A percentile compares a stretch with the other conserved stretches of the same genome.
Conservation (phyloP, 2,888 invertebrate species). For the Apamea monoglypha region DNA sequence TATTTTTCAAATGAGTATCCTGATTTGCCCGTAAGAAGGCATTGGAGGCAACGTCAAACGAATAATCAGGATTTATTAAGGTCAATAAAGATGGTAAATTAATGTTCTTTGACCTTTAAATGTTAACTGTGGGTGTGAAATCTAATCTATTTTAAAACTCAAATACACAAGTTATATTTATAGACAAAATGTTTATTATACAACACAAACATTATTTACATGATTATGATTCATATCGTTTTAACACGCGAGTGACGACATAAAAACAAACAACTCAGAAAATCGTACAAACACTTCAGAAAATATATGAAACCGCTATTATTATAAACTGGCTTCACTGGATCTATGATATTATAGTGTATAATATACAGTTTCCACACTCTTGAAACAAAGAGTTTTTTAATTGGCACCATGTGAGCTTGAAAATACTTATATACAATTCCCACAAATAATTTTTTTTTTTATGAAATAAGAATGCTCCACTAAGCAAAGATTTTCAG, state of each 20-base stretch:
- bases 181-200: slow-evolving; percentile 82
- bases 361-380: slow-evolving; percentile 50
- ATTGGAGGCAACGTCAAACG: slow-evolving; percentile 1
- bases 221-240: slow-evolving; percentile 75
- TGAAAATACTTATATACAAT: slow-evolving; percentile 77
- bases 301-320: slow-evolving; percentile 57
- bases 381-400: slow-evolving; percentile 64
- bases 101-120: neutral
- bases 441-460: slow-evolving; percentile 48
- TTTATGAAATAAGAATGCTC: slow-evolving; percentile 54
- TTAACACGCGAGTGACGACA: slow-evolving; percentile 68
- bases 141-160: neutral
- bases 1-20: neutral
- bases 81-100: neutral
- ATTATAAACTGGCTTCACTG: slow-evolving; percentile 74
- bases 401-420: slow-evolving; percentile 80
- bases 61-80: neutral
- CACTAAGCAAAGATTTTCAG: slow-evolving; percentile 56
- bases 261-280: slow-evolving; percentile 72
- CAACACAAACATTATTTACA: slow-evolving; percentile 87
- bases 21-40: neutral
- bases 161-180: slow-evolving; percentile 45
- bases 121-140: neutral
- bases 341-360: slow-evolving; percentile 65
- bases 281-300: slow-evolving; percentile 65